Percentiles rank a stretch among this genome's conserved stretches.
These are phyloP conservation scores for Latrodectus elegans DNA, from an alignment of 2,888 invertebrate genomes.

Conservation along the genomic window DNA sequence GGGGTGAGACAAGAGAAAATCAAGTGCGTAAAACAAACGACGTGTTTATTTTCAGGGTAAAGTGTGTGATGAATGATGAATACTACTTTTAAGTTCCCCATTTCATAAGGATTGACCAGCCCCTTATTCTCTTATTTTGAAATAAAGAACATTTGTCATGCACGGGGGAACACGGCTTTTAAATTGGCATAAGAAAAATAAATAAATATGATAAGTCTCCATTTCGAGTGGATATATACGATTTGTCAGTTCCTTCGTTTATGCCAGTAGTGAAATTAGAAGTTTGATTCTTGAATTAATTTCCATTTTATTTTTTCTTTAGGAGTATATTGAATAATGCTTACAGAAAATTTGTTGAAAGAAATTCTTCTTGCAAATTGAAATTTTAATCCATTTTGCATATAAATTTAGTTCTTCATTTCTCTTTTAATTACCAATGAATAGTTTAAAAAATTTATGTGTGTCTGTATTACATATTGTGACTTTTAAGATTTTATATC, in stretches of 20 bases:
- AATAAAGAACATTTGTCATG: conserved; percentile 15
- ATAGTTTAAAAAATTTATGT: too few species aligned
- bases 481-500: too few species aligned
- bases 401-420: too few species aligned
- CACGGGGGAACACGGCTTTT: conserved; percentile 6
- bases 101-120: conserved; percentile 3
- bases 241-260: conserved; percentile 1
- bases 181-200: not conserved
- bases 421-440: too few species aligned
- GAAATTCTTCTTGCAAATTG: too few species aligned
- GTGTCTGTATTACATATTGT: too few species aligned
- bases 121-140: not conserved
- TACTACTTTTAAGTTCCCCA: conserved; percentile 8
- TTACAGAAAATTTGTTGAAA: too few species aligned
- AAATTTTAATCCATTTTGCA: too few species aligned
- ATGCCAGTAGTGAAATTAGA: not conserved
- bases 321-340: too few species aligned
- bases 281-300: not conserved
- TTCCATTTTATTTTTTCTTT: not conserved
- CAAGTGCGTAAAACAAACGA: conserved; percentile 34
- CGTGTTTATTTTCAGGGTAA: conserved; percentile 31
- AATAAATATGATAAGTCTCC: not conserved
- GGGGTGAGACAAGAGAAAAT: conserved; percentile 7
- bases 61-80: conserved; percentile 34
- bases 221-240: not conserved